Conservation (phyloP, 2,888 invertebrate genomes). For the Andrena marginata region DNA sequence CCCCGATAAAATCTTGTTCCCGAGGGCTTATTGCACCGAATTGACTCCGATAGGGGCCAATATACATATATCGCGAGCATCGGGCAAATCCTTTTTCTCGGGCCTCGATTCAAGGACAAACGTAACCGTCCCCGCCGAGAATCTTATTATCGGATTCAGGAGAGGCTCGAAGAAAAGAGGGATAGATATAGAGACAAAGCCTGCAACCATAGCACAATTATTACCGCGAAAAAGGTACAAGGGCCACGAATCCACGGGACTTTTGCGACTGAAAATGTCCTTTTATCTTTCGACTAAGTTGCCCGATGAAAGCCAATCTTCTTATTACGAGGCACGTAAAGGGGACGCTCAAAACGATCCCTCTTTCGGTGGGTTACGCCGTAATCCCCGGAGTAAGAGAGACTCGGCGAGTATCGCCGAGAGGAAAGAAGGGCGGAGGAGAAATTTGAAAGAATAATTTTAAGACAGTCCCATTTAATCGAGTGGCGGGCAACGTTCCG, state of each 20-base stretch:
- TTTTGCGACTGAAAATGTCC: slow-evolving; percentile 4
- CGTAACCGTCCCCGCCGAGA: slow-evolving; percentile 23
- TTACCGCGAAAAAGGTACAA: not conserved
- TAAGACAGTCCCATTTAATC: not conserved
- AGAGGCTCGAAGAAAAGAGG: not conserved
- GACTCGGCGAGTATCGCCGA: slow-evolving; percentile 6
- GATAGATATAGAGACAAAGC: not conserved
- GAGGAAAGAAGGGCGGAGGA: not conserved
- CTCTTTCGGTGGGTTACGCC: not conserved
- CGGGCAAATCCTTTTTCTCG: slow-evolving; percentile 70
- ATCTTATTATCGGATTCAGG: slow-evolving; percentile 27
- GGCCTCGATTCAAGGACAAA: slow-evolving; percentile 52
- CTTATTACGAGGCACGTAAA: slow-evolving; percentile 15
- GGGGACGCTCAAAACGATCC: slow-evolving; percentile 29
- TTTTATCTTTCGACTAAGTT: not conserved
- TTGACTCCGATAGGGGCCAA: slow-evolving; percentile 69
- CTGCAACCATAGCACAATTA: slow-evolving; percentile 20
- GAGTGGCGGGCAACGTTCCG: not conserved
- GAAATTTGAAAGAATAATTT: slow-evolving; percentile 14
- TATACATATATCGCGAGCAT: slow-evolving; percentile 73
- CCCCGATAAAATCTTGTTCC: slow-evolving; percentile 78
- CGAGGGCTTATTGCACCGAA: slow-evolving; percentile 77
- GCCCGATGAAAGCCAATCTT: slow-evolving; percentile 28
- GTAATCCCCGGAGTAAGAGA: not conserved
- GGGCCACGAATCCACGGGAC: slow-evolving; percentile 11